Base-by-base conservation (phyloP, 2,113 vertebrate genomes). In the Pomatostomus ruficeps region DNA sequence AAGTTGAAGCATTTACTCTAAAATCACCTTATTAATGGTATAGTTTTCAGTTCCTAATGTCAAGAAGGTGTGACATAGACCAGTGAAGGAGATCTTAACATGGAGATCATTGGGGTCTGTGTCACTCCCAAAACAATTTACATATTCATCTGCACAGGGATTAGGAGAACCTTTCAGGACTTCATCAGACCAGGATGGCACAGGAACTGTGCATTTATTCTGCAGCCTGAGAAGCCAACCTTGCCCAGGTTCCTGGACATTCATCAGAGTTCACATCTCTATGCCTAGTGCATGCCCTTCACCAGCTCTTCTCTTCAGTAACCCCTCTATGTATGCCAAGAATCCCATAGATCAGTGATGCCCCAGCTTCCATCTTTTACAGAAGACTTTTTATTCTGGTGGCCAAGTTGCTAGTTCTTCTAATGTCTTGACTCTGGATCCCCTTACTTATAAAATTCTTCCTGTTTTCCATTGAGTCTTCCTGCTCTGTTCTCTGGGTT, bases 221-320 rank as follows among this genome's bases (percentile, higher is more conserved):
- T 59, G 17, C 1, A 7, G 19, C 2, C 13, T 74, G 25, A 84
- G 40, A 51, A 40, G 5, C 25, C 28, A 67, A 13, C 51, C 14
- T 76, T 75, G 6, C 25, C 15, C 23, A 49, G 14, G 7, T 8
- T 76, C 12, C 31, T 33, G 25, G 13, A 2, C 13, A 3, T 71
- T 46, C 14, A 24, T 48, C 22, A 29, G 28, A 35, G 11, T 19
- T 80, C 51, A 54, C 10, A 22, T 36, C 22, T 68, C 22, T 42
- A 4, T 33, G 15, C 7, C 6, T 22, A 9, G 7, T n/a, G 24
- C 0, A 0, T 40, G 21, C 14, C 11, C 16, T 75, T 23, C 25
- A 58, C 33, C 21, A 62, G 3, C 17, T 51, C 19, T 58, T 67
- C 16, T 10, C 63, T 72, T 52, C 48, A 35, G n/a, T 25, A 61